Conservation (phyloP, 2,797 vertebrate genomes). For the Carcharodon carcharias region DNA sequence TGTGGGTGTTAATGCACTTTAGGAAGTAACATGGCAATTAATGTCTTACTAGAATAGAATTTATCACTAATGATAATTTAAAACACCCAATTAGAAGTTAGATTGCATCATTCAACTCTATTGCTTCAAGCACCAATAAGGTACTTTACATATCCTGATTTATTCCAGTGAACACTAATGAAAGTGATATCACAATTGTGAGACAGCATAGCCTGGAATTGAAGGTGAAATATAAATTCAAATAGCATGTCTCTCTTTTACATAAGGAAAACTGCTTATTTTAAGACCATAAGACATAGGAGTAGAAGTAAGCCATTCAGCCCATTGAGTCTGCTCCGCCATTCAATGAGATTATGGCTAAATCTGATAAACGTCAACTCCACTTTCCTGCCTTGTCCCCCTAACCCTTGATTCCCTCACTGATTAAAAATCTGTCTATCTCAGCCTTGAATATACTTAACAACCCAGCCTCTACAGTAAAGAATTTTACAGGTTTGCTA, state of each 20-base stretch:
- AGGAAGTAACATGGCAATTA: background rate
- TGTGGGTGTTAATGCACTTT: constrained; percentile 4
- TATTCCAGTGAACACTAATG: background rate
- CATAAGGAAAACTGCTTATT: background rate
- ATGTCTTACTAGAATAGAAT: background rate
- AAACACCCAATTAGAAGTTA: background rate
- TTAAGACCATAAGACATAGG: no score
- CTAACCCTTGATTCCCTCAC: no score
- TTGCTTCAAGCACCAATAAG: background rate
- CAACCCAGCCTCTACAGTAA: no score
- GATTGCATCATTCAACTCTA: constrained; percentile 7
- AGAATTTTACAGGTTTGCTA: no score
- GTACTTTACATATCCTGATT: background rate
- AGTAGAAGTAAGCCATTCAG: no score
- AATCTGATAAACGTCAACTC: no score
- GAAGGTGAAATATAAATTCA: background rate
- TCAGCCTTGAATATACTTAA: no score
- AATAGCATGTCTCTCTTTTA: background rate
- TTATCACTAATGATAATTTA: background rate
- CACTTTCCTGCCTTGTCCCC: no score
- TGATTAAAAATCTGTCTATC: no score
- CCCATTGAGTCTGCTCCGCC: no score
- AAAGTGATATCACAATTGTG: background rate
- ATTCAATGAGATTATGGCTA: no score
- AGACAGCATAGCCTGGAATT: background rate